Evolutionary conservation across 2,113 vertebrate genomes (phyloP).

Genomic region (Pagrus major): DNA sequence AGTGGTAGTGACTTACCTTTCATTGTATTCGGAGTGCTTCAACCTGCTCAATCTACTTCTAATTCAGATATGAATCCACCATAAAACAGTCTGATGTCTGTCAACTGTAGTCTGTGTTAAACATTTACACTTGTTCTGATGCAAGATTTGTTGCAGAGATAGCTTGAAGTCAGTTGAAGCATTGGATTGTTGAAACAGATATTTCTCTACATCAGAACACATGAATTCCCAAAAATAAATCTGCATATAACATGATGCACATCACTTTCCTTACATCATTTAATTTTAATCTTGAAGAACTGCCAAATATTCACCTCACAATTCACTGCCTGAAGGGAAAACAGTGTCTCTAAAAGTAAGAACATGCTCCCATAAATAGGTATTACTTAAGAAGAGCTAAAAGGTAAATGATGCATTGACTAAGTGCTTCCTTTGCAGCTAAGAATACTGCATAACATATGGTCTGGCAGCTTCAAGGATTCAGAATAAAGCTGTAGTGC

Average conservation of each 20-base stretch:
- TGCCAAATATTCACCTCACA: not conserved
- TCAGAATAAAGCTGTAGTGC: not conserved
- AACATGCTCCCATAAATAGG: not conserved
- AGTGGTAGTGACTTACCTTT: constrained; percentile 41
- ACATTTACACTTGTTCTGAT: not conserved
- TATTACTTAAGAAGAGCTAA: not conserved
- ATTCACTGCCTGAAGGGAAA: not conserved
- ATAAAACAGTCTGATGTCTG: not conserved
- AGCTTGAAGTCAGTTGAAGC: not conserved
- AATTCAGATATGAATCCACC: not conserved
- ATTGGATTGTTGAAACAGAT: not conserved
- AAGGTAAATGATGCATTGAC: not conserved
- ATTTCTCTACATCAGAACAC: not conserved
- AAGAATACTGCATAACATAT: too few relatives aligned
- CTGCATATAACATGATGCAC: not conserved
- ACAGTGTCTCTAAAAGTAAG: not conserved
- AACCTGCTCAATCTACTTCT: not conserved
- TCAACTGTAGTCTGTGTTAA: not conserved
- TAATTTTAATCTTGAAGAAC: not conserved
- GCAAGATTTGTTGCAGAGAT: not conserved
- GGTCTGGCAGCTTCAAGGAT: too few relatives aligned
- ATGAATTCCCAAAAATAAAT: not conserved
- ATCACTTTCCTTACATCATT: not conserved
- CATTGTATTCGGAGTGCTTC: not conserved
- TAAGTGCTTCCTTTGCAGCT: not conserved